Conservation (phyloP, 2,113 vertebrate genomes). For the Poeciliopsis turrubarensis region DNA sequence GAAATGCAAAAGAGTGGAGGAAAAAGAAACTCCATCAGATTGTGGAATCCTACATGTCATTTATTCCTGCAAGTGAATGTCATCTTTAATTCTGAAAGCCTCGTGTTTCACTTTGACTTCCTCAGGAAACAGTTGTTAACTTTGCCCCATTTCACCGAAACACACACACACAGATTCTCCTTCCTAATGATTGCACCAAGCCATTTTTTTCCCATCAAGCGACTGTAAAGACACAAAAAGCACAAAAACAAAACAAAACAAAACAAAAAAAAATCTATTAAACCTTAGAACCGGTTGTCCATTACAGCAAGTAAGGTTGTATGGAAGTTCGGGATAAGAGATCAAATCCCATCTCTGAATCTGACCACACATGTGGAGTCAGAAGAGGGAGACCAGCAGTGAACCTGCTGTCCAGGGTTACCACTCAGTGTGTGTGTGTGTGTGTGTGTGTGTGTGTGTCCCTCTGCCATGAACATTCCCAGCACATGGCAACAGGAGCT, state of each 20-base stretch:
- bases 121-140: not conserved
- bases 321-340: not conserved
- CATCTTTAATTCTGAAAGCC: not conserved
- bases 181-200: not conserved
- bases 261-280: not conserved
- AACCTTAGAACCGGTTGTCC: not conserved
- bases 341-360: not conserved
- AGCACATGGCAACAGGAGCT: constrained; percentile 82
- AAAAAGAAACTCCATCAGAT: not conserved
- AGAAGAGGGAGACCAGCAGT: constrained; percentile 8
- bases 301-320: not conserved
- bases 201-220: not conserved
- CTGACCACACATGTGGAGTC: not conserved
- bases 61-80: too few species aligned
- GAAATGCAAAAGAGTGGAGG: not conserved
- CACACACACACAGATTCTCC: not conserved
- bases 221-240: not conserved
- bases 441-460: constrained; percentile 31
- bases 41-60: too few species aligned
- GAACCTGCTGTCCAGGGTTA: constrained; percentile 22
- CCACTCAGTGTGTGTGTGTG: constrained; percentile 1
- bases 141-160: not conserved
- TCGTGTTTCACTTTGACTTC: not conserved
- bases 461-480: constrained; percentile 67
- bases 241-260: not conserved